phyloP scores from a whole-genome alignment of 2,888 invertebrate genomes.

The Cabera pusaria region DNA sequence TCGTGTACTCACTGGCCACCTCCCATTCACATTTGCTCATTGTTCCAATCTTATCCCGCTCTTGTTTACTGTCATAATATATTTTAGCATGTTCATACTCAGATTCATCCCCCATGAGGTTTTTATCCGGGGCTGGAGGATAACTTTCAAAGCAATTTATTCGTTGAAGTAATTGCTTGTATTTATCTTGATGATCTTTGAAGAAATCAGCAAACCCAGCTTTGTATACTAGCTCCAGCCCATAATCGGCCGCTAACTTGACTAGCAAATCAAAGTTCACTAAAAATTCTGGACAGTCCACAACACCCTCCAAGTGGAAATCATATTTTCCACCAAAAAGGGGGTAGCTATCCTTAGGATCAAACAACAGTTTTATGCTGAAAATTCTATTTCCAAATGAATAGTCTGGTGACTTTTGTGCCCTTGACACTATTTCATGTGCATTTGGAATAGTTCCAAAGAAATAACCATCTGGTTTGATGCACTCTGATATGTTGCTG shows the following conservation, averaged over 20 bases:
- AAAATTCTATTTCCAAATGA: conserved; percentile 92
- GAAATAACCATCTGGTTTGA: conserved; percentile 96
- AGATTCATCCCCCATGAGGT: conserved; percentile 81
- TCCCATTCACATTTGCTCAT: conserved; percentile 96
- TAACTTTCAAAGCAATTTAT: conserved; percentile 93
- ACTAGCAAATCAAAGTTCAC: conserved; percentile 95
- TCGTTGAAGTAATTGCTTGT: conserved; percentile 85
- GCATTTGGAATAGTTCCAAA: conserved; percentile 98
- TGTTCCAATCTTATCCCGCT: conserved; percentile 87
- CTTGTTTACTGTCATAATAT: conserved; percentile 68
- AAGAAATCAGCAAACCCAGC: conserved; percentile 92
- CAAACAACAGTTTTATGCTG: conserved; percentile 88
- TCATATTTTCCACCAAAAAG: conserved; percentile 98
- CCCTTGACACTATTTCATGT: conserved; percentile 92
- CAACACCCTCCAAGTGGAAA: conserved; percentile 97
- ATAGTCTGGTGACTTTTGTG: conserved; percentile 80
- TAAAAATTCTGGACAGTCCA: conserved; percentile 99
- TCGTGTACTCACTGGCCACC: conserved; percentile 91
- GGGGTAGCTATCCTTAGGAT: conserved; percentile 86
- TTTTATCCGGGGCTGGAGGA: conserved; percentile 84
- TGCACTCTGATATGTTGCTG: conserved; percentile 94
- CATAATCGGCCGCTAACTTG: conserved; percentile 88
- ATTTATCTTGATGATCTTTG: conserved; percentile 78
- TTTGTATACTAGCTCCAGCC: conserved; percentile 86
- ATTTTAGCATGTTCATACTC: conserved; percentile 90